Evolutionary conservation across 2,888 invertebrate genomes (phyloP).

Genomic region (Polyommatus iphigenia): DNA sequence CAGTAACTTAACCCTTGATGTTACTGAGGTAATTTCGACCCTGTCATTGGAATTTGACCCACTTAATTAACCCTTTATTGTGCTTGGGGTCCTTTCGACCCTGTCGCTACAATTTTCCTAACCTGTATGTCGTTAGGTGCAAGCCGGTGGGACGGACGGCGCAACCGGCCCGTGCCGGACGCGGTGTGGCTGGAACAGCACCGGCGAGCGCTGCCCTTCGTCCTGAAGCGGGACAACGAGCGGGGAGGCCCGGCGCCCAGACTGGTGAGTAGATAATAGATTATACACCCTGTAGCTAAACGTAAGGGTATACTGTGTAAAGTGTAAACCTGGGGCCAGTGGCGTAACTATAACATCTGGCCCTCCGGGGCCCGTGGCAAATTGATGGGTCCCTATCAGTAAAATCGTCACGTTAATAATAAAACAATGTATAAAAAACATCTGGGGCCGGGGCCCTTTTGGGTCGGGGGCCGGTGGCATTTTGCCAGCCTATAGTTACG

Average conservation of each 20-base stretch:
- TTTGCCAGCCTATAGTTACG: no score
- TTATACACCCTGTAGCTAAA: background rate
- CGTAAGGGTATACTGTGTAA: no score
- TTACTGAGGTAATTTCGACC: background rate
- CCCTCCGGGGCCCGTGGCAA: no score
- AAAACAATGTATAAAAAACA: no score
- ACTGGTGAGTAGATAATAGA: slow-evolving; percentile 57
- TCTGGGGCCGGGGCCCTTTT: no score
- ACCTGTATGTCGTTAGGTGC: slow-evolving; percentile 36
- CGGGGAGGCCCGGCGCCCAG: slow-evolving; percentile 62
- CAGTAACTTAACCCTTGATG: background rate
- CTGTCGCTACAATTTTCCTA: background rate
- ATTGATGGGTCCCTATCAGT: no score
- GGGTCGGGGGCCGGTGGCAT: no score
- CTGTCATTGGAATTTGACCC: no score
- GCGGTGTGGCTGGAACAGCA: slow-evolving; percentile 77
- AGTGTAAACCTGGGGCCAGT: no score
- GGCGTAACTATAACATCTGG: no score
- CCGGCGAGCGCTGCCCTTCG: slow-evolving; percentile 73
- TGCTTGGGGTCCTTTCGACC: background rate
- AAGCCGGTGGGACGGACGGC: slow-evolving; percentile 70
- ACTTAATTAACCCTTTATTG: no score
- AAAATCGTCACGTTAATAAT: no score
- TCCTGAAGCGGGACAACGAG: slow-evolving; percentile 74
- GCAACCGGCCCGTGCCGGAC: slow-evolving; percentile 73